Conservation (phyloP, 2,888 invertebrate genomes). For the Furcula furcula region DNA sequence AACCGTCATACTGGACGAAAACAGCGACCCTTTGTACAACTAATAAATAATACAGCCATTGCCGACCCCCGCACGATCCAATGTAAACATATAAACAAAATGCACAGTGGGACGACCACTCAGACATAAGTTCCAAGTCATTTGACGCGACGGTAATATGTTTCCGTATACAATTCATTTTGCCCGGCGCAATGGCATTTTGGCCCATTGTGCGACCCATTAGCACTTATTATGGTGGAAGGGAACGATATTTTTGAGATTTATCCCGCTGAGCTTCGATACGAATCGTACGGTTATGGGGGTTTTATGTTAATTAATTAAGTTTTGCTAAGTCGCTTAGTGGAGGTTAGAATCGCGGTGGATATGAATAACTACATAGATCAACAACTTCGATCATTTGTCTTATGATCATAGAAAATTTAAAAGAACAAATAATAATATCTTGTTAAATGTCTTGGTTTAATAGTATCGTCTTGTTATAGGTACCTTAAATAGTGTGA, state of each 20-base stretch:
- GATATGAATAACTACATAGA: too few relatives aligned
- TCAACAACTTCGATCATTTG: too few relatives aligned
- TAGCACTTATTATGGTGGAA: constrained; percentile 23
- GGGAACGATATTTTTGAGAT: constrained; percentile 41
- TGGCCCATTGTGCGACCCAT: constrained; percentile 45
- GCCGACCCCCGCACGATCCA: constrained; percentile 28
- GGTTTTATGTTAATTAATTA: constrained; percentile 65
- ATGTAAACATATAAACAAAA: constrained; percentile 34
- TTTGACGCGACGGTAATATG: constrained; percentile 33
- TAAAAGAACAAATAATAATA: too few relatives aligned
- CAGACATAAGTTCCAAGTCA: constrained; percentile 43
- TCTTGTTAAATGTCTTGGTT: too few relatives aligned
- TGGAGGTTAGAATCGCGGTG: too few relatives aligned
- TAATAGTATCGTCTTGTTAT: too few relatives aligned
- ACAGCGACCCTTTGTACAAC: constrained; percentile 26
- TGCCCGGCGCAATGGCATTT: constrained; percentile 43
- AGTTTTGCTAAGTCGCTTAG: constrained; percentile 17
- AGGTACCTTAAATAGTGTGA: too few relatives aligned
- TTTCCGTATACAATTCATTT: constrained; percentile 57
- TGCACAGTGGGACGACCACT: constrained; percentile 33
- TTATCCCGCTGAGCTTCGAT: constrained; percentile 29
- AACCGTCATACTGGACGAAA: constrained; percentile 21
- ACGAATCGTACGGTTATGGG: constrained; percentile 58
- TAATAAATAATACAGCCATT: constrained; percentile 33
- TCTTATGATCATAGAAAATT: too few relatives aligned